A percentile compares a stretch with the other conserved stretches of the same genome.
Evolutionary conservation across 2,797 vertebrate genomes (phyloP).

Genomic region (Champsocephalus gunnari): DNA sequence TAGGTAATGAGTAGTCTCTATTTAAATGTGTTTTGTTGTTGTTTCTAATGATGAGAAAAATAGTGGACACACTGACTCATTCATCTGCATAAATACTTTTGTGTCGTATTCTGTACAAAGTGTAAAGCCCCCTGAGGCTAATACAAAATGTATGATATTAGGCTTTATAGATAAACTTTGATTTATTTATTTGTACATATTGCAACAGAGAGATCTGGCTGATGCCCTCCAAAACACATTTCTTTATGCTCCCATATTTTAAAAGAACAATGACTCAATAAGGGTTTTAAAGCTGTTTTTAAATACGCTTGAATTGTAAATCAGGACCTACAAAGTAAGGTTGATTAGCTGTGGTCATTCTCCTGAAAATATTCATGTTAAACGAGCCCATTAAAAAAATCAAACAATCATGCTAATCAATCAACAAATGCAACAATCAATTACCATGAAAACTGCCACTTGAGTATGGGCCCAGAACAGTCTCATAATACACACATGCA

Average conservation of each 20-base stretch:
- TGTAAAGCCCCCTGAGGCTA: too few species aligned
- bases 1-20: not conserved
- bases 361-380: not conserved
- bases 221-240: not conserved
- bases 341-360: not conserved
- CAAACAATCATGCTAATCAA: conserved; percentile 19
- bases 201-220: conserved; percentile 1
- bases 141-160: too few species aligned
- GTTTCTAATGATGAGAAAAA: conserved; percentile 4
- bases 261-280: conserved; percentile 1
- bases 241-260: not conserved
- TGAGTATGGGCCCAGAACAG: too few species aligned
- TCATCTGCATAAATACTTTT: not conserved
- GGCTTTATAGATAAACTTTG: too few species aligned
- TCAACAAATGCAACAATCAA: conserved; percentile 35
- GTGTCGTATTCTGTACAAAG: too few species aligned
- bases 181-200: not conserved
- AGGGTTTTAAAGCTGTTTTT: not conserved
- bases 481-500: too few species aligned
- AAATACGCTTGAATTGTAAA: conserved; percentile 16
- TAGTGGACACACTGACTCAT: not conserved
- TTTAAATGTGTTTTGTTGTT: not conserved
- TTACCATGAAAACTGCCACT: not conserved
- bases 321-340: not conserved
- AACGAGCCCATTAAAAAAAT: conserved; percentile 22